Percentiles rank a stretch among this genome's conserved stretches.
Evolutionary conservation across 2,797 vertebrate species (phyloP).

Genomic region (Morus bassanus): DNA sequence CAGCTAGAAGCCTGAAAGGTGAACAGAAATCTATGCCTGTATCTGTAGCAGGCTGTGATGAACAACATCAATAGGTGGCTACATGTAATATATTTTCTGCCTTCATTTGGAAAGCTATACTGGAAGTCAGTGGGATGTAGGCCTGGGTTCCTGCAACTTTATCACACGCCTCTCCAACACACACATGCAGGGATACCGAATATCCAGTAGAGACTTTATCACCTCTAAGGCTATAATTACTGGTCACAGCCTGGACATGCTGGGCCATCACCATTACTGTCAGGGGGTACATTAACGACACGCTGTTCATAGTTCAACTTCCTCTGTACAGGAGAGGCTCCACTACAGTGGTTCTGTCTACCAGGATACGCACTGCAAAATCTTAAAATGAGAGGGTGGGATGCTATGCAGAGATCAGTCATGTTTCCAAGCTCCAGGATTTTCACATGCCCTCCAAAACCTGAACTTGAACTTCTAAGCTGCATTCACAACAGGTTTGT

Average conservation of each 20-base stretch:
- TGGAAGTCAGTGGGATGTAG: not conserved
- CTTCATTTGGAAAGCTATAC: not conserved
- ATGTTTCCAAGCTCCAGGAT: not conserved
- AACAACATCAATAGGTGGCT: not conserved
- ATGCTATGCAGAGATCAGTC: not conserved
- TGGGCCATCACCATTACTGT: not conserved
- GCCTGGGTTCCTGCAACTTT: not conserved
- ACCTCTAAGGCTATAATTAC: not conserved
- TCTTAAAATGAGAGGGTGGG: not conserved
- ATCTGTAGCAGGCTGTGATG: not conserved
- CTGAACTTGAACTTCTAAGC: not conserved
- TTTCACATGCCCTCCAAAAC: not conserved
- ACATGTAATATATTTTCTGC: not conserved
- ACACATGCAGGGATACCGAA: not conserved
- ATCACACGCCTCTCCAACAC: not conserved
- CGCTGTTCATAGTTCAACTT: accelerated
- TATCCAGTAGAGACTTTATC: not conserved
- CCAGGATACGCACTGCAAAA: not conserved
- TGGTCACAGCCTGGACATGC: not conserved
- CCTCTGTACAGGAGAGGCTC: not conserved
- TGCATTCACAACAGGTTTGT: not conserved
- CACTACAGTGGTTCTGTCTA: not conserved
- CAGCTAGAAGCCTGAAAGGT: not conserved
- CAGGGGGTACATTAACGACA: accelerated
- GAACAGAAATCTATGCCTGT: not conserved